Evolutionary conservation across 2,888 invertebrate genomes (phyloP).

Genomic region (Agriopis marginaria): DNA sequence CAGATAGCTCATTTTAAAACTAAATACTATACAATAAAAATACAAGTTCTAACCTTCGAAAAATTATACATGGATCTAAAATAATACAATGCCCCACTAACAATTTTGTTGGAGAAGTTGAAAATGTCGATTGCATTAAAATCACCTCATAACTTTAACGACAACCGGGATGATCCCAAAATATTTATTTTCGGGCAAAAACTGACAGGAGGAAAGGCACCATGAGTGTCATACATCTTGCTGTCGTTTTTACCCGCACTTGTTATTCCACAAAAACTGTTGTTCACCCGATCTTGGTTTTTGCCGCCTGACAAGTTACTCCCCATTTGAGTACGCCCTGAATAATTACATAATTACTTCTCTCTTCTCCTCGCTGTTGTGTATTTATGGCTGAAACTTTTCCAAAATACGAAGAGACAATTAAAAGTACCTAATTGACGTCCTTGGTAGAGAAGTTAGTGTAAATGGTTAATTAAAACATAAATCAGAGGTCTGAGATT

Average conservation of each 20-base stretch:
- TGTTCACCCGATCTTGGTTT: conserved; percentile 76
- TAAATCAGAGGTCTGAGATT: conserved; percentile 71
- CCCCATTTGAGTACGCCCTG: conserved; percentile 70
- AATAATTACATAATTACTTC: conserved; percentile 80
- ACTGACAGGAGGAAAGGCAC: conserved; percentile 59
- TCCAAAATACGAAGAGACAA: conserved; percentile 53
- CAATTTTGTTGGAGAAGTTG: too few species aligned
- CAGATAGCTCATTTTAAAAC: too few species aligned
- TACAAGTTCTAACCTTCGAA: too few species aligned
- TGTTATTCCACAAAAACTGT: conserved; percentile 75
- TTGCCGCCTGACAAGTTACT: conserved; percentile 78
- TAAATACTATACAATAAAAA: too few species aligned
- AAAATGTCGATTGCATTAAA: not conserved
- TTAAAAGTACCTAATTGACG: conserved; percentile 64
- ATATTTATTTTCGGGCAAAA: conserved; percentile 68
- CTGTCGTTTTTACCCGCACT: conserved; percentile 72
- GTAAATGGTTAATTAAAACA: conserved; percentile 66
- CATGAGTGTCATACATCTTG: conserved; percentile 78
- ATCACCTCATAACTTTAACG: not conserved
- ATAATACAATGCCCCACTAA: too few species aligned
- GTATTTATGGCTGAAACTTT: conserved; percentile 46
- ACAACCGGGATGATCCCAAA: conserved; percentile 35
- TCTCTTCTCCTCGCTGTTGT: conserved; percentile 44
- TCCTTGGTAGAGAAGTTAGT: conserved; percentile 46
- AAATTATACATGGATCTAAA: too few species aligned